Evolutionary conservation across 2,888 invertebrate species (phyloP), one percentile per base, ranked within the genome.

Genomic region (Penaeus monodon): DNA sequence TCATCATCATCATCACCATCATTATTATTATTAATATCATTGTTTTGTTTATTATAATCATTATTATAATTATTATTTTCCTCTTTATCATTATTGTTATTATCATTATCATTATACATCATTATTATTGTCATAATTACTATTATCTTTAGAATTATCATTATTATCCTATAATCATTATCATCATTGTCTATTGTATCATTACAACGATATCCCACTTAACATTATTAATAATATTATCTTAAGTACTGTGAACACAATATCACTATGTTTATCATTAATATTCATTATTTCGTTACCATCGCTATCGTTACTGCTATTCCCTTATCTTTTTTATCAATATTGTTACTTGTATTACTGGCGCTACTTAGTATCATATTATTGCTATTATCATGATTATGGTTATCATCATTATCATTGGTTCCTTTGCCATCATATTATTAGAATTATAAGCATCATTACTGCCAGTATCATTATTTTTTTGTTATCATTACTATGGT

Each of bases 51-150:
- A 24, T 73, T 44, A 38, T 27, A 68, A 68, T 81, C 12, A 68
- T 68, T 38, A 29, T 70, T 82, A 82, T 70, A 68, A 68, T 64
- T 33, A 66, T 66, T n/a, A 76, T 24, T 38, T 33, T 74, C 20
- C 6, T 74, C 20, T 33, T 74, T 24, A 74, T 33, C 33, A 38
- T 38, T 38, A 38, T 38, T 38, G 6, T 38, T 6, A 3, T 3
- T 38, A 38, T 38, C 4, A 38, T 38, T 38, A 38, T 38, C 6
- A 3, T 38, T 38, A 38, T 38, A 33, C 4, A 38, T 38, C 4
- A 6, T 38, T 38, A 27, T 8, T 73, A 22, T 38, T 29, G 10
- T 3, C 20, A 12, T 70, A 2, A 70, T n/a, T 20, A 4, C 4
- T 74, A 33, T 27, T 24, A 27, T 29, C 29, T 1, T 73, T 73